Conservation (phyloP, 2,113 vertebrate genomes). For the Danionella cerebrum region DNA sequence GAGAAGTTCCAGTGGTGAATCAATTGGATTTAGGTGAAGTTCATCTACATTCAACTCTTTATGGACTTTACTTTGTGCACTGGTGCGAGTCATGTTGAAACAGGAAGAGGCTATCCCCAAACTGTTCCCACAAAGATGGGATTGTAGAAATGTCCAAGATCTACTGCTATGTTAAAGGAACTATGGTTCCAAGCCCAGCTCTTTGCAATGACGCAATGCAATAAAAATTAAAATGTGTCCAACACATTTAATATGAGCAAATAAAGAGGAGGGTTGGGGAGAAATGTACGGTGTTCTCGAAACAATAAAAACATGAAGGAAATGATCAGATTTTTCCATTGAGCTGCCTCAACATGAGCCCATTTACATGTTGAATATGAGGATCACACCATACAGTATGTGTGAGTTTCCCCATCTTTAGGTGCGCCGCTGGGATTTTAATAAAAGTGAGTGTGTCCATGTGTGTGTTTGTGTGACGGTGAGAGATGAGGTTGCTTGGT, state of each 20-base stretch:
- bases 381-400: not conserved
- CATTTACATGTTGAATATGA: not conserved
- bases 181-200: too few species aligned
- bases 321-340: constrained; percentile 35
- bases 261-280: not conserved
- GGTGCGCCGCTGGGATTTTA: constrained; percentile 12
- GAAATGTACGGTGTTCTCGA: not conserved
- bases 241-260: not conserved
- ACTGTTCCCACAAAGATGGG: too few species aligned
- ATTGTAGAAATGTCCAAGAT: too few species aligned
- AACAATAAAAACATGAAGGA: constrained; percentile 38
- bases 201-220: too few species aligned
- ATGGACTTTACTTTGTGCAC: too few species aligned
- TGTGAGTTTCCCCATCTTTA: constrained; percentile 8
- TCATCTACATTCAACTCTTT: too few species aligned
- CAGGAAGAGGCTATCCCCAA: too few species aligned
- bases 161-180: too few species aligned
- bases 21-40: too few species aligned
- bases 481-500: constrained; percentile 3
- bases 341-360: constrained; percentile 6
- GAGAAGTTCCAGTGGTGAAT: too few species aligned
- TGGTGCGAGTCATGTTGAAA: too few species aligned
- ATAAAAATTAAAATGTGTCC: too few species aligned
- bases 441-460: not conserved
- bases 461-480: not conserved